A percentile compares a stretch with the other conserved stretches of the same genome.
These are phyloP conservation scores for Sclerodermus sp. DNA, from an alignment of 2,888 invertebrate genomes.

Conservation along the genomic window DNA sequence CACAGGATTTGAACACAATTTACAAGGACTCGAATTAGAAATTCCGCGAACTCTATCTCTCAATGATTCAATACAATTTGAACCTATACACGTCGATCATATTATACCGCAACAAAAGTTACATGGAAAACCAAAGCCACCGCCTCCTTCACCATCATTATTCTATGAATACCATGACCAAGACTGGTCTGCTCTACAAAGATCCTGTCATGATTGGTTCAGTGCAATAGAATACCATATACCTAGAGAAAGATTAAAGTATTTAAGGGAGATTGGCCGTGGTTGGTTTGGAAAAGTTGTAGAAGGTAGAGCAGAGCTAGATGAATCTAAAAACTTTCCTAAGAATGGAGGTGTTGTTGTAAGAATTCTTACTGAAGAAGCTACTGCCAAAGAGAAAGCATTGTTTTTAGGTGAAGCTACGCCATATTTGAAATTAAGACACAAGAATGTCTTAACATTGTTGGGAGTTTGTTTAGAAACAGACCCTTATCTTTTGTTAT, in stretches of 20 bases:
- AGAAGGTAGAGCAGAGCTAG: conserved; percentile 69
- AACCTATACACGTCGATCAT: conserved; percentile 46
- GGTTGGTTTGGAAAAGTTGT: conserved; percentile 90
- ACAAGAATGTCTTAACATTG: conserved; percentile 73
- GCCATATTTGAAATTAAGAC: conserved; percentile 71
- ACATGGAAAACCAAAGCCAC: conserved; percentile 37
- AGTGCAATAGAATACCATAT: conserved; percentile 53
- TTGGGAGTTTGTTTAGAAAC: conserved; percentile 77
- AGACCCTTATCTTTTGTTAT: conserved; percentile 76
- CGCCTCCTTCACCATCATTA: conserved; percentile 38
- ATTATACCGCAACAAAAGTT: conserved; percentile 33
- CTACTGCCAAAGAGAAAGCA: conserved; percentile 73
- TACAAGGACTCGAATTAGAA: conserved; percentile 48
- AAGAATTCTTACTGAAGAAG: conserved; percentile 77
- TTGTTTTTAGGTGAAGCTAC: conserved; percentile 77
- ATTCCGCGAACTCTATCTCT: conserved; percentile 37
- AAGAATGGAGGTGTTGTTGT: conserved; percentile 59
- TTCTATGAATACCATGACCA: conserved; percentile 36
- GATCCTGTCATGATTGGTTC: conserved; percentile 47
- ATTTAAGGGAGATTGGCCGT: conserved; percentile 77
- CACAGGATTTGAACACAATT: conserved; percentile 35
- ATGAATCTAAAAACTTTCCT: conserved; percentile 17
- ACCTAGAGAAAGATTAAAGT: conserved; percentile 76
- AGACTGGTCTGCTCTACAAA: conserved; percentile 29
- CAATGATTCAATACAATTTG: conserved; percentile 47